phyloP scores from a whole-genome alignment of 2,888 invertebrate genomes.

The Ephialtes manifestator region DNA sequence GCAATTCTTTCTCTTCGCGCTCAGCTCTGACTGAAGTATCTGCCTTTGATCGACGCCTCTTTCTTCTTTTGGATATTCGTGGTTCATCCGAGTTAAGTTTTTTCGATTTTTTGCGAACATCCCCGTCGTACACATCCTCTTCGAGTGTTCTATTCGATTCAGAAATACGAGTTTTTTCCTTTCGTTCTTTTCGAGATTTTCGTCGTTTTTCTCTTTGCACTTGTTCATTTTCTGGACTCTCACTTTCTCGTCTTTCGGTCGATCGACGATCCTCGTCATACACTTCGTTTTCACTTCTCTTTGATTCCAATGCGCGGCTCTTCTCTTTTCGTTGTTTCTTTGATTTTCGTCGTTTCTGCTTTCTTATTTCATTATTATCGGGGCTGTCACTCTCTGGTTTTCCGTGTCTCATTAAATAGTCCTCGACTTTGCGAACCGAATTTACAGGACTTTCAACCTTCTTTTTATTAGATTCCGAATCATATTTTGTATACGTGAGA shows the following conservation, averaged over 20 bases:
- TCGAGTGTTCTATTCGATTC: conserved; percentile 51
- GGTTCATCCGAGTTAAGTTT: conserved; percentile 34
- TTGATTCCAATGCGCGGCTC: conserved; percentile 44
- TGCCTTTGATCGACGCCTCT: conserved; percentile 32
- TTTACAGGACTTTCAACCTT: conserved; percentile 23
- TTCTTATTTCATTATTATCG: conserved; percentile 19
- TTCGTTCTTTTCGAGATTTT: conserved; percentile 49
- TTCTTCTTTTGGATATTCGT: conserved; percentile 49
- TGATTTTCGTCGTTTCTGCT: conserved; percentile 57
- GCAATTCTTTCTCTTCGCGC: conserved; percentile 75
- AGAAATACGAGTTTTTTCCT: conserved; percentile 36
- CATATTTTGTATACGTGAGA: conserved; percentile 43
- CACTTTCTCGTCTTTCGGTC: conserved; percentile 17
- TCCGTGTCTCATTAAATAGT: conserved; percentile 41
- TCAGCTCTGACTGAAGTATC: conserved; percentile 26
- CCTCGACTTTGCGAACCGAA: conserved; percentile 56
- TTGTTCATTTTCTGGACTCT: conserved; percentile 10
- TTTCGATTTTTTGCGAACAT: conserved; percentile 36
- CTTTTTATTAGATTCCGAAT: conserved; percentile 19
- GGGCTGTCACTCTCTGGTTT: conserved; percentile 7
- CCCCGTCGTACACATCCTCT: conserved; percentile 23
- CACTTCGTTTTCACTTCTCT: background rate
- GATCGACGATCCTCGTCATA: background rate
- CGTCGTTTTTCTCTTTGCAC: conserved; percentile 46
- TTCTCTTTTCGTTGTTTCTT: conserved; percentile 43